A percentile compares a stretch with the other conserved stretches of the same genome.
phyloP scores from a whole-genome alignment of 2,113 vertebrate species.

The Terrapene triunguis region DNA sequence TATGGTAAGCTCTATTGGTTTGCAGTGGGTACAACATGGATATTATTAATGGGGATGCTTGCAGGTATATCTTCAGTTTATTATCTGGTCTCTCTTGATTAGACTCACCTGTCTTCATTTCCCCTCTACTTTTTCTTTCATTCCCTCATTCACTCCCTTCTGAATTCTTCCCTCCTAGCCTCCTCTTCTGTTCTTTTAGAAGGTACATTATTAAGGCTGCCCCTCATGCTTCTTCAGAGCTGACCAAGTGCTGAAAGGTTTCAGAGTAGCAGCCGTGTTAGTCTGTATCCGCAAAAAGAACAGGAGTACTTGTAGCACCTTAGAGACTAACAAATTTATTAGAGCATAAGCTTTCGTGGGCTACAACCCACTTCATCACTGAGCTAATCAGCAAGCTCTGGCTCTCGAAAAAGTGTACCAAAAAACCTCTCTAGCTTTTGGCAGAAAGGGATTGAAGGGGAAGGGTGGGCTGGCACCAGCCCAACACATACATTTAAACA shows the following conservation, averaged over 20 bases:
- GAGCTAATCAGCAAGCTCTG: slow-evolving; percentile 36
- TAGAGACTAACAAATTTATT: too few relatives aligned
- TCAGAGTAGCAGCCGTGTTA: too few relatives aligned
- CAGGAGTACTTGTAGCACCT: too few relatives aligned
- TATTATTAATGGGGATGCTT: neutral
- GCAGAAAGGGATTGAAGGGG: neutral
- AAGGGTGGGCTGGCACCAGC: neutral
- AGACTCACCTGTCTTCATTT: neutral
- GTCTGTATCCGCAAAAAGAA: too few relatives aligned
- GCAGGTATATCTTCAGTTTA: neutral
- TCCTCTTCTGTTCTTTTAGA: neutral
- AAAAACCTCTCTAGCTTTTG: neutral
- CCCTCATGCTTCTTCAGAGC: neutral
- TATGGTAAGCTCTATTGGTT: neutral
- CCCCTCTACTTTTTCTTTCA: neutral
- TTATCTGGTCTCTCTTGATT: neutral
- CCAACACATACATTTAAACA: neutral
- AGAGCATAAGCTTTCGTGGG: too few relatives aligned
- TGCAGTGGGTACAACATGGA: neutral
- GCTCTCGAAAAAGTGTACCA: neutral
- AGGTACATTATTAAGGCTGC: neutral
- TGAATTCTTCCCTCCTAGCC: neutral
- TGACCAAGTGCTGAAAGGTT: neutral
- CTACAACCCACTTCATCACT: too few relatives aligned
- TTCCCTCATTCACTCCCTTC: neutral